Conservation (phyloP, 2,797 vertebrate genomes). For the Melanogrammus aeglefinus region DNA sequence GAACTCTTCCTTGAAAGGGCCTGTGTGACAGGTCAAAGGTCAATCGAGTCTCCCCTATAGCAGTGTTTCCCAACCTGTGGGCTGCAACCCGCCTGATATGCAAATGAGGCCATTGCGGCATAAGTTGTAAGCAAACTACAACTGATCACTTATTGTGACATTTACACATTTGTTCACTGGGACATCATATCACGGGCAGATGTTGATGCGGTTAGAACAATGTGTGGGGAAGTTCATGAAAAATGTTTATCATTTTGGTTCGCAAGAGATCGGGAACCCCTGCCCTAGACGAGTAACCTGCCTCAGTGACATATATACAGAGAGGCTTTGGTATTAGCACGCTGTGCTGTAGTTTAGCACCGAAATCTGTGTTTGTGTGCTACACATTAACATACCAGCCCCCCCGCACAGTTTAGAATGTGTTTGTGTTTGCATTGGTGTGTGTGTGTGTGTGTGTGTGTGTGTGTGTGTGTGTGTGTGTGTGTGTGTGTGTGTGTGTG, state of each 20-base stretch:
- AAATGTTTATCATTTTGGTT: neutral
- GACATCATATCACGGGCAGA: neutral
- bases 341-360: neutral
- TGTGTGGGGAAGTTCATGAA: neutral
- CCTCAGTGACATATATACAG: neutral
- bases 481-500: too few relatives aligned
- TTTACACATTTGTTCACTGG: neutral
- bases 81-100: neutral
- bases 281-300: neutral
- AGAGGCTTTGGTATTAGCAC: neutral
- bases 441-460: too few relatives aligned
- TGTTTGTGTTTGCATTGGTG: too few relatives aligned
- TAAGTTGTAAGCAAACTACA: neutral
- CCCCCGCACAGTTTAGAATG: neutral
- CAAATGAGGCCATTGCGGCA: neutral
- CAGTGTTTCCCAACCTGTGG: neutral
- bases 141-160: neutral
- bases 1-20: neutral
- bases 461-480: too few relatives aligned
- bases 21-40: slow-evolving; percentile 2
- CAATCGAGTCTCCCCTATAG: neutral
- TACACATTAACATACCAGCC: neutral
- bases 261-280: neutral
- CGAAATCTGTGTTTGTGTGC: neutral
- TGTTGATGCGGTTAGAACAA: neutral